Conservation (phyloP, 2,888 invertebrate species). For the Ecliptopera silaceata region DNA sequence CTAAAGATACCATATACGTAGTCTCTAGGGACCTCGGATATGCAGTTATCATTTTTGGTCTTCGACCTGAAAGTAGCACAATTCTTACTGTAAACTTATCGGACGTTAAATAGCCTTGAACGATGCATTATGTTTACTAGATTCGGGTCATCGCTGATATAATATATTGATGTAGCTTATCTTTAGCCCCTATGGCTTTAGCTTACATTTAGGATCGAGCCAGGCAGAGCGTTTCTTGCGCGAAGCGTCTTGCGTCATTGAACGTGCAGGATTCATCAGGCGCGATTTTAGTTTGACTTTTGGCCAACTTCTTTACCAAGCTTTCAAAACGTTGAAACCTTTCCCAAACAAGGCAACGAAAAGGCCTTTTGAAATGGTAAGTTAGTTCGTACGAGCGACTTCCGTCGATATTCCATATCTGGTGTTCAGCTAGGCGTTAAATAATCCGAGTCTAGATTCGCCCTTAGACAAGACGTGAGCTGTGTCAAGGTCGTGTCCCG, state of each 20-base stretch:
- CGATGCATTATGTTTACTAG: background rate
- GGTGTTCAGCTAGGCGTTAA: background rate
- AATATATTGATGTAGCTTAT: conserved; percentile 5
- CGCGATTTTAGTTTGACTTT: too few relatives aligned
- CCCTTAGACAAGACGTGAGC: background rate
- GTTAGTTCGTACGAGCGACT: too few relatives aligned
- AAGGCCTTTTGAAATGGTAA: too few relatives aligned
- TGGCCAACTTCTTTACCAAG: too few relatives aligned
- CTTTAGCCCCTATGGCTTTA: background rate
- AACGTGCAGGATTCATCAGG: background rate
- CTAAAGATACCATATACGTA: too few relatives aligned
- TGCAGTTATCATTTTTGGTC: background rate
- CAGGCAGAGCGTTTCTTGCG: too few relatives aligned
- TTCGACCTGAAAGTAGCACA: conserved; percentile 2
- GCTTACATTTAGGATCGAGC: background rate
- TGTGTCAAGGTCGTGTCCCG: conserved; percentile 17
- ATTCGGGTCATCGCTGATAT: conserved; percentile 8
- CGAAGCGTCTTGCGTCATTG: background rate
- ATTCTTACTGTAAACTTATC: conserved; percentile 10
- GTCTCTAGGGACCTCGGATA: too few relatives aligned
- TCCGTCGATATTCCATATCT: too few relatives aligned
- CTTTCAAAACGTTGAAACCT: too few relatives aligned
- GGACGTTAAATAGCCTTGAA: background rate
- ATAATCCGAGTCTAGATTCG: background rate
- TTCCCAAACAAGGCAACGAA: too few relatives aligned